Evolutionary conservation across 2,113 vertebrate species (phyloP).

Genomic region (Mobula birostris): DNA sequence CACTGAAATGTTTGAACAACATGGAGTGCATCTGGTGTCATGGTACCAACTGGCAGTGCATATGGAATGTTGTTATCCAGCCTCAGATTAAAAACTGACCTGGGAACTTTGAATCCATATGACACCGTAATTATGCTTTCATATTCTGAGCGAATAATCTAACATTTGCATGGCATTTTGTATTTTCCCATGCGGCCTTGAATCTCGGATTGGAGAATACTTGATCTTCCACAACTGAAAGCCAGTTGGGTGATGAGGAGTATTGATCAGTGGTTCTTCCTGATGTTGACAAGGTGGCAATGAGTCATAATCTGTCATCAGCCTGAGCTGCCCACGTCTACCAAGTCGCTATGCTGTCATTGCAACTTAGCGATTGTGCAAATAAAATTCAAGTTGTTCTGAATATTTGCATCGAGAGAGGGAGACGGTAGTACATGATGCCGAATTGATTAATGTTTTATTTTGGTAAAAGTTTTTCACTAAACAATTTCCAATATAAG

Average conservation of each 20-base stretch:
- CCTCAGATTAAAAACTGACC: not conserved
- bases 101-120: not conserved
- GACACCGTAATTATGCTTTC: not conserved
- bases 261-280: not conserved
- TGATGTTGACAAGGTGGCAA: not conserved
- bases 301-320: not conserved
- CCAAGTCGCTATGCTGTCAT: not conserved
- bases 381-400: not conserved
- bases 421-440: not conserved
- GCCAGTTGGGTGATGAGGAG: too few relatives aligned
- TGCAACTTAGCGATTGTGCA: not conserved
- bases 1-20: too few relatives aligned
- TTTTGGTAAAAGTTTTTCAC: not conserved
- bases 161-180: not conserved
- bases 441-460: not conserved
- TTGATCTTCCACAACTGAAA: not conserved
- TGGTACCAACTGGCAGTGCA: too few relatives aligned
- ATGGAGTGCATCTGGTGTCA: too few relatives aligned
- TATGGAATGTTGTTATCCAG: too few relatives aligned
- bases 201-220: not conserved
- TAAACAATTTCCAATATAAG: not conserved
- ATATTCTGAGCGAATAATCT: not conserved
- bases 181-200: not conserved
- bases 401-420: not conserved
- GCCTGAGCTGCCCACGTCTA: not conserved